Evolutionary conservation across 1,140 invertebrate genomes (phyloP), one percentile per base, ranked within the genome.

Genomic region (Drosophila virilis): DNA sequence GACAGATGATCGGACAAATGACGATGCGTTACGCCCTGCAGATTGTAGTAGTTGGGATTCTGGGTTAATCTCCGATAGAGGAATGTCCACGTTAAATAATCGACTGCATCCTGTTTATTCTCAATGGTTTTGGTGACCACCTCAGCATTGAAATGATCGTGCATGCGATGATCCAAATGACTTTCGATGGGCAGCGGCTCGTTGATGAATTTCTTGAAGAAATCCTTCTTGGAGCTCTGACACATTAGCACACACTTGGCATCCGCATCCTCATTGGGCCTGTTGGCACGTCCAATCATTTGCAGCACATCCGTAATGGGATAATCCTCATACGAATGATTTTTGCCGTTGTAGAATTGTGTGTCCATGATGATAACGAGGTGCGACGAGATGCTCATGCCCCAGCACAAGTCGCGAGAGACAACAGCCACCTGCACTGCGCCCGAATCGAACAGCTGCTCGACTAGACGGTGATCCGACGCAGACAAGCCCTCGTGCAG

Each of bases 111-210:
- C 92, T 99, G 99, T 93, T 99, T 99, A 93, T 99, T 99, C 93
- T 99, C 99, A 91, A 99, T 99, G 0, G 98, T 99, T 93, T 99
- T 99, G 0, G 99, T 99, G 0, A 99, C 98, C 59, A 99, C 99
- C 93, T 99, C 99, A 0, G 99, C 98, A 94, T 99, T 99, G 92
- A 99, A 99, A 93, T 99, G 99, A 94, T 99, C 99, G 92, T 99
- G 99, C 3, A 99, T 94, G 76, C 97, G 95, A 90, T 99, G 98
- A 93, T 99, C 98, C 78, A 99, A 93, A 93, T 99, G 98, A 75
- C 97, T 98, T 93, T 99, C 98, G n/a, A 99, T 96, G 1, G 99
- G 99, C 38, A 99, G 92, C 6, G 98, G 98, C 92, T 99, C 99
- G 92, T 98, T 99, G 10, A 99, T 93, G 91, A 99, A 99, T 92